phyloP scores from a whole-genome alignment of 2,888 invertebrate genomes.

The Pammene fasciana region DNA sequence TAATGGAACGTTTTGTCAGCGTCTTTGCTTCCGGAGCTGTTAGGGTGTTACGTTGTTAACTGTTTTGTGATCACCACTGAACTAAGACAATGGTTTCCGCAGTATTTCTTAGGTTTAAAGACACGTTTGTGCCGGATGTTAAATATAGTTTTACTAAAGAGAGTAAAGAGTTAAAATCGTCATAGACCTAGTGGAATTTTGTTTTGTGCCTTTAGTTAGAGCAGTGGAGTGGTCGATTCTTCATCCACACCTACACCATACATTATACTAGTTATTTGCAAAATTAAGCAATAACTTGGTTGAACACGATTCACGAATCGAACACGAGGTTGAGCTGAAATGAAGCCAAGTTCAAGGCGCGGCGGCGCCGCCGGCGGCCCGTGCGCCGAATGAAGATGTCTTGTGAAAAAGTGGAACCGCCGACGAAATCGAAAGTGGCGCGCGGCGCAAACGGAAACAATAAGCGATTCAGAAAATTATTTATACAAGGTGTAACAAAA shows the following conservation, averaged over 20 bases:
- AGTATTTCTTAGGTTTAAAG: background rate
- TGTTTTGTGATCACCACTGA: slow-evolving; percentile 12
- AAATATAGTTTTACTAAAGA: background rate
- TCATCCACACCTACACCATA: no score
- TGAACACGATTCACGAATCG: background rate
- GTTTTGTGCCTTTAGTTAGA: no score
- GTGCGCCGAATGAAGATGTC: slow-evolving; percentile 58
- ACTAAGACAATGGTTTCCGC: background rate
- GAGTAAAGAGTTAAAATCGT: background rate
- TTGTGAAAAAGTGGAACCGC: slow-evolving; percentile 53
- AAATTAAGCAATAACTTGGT: slow-evolving; percentile 8
- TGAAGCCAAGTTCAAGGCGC: slow-evolving; percentile 73
- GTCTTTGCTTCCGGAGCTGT: slow-evolving; percentile 20
- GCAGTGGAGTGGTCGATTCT: no score
- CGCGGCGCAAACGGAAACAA: slow-evolving; percentile 5
- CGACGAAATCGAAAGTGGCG: slow-evolving; percentile 62
- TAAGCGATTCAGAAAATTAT: background rate
- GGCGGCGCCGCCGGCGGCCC: slow-evolving; percentile 61
- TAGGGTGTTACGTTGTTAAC: slow-evolving; percentile 23
- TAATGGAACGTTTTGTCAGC: slow-evolving; percentile 12
- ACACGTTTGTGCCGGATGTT: background rate
- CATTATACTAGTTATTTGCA: background rate
- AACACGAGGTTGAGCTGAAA: slow-evolving; percentile 13
- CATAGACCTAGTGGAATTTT: no score
- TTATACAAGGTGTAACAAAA: no score